Base-by-base conservation (phyloP, 1,140 invertebrate genomes). In the Lucilia sericata region DNA sequence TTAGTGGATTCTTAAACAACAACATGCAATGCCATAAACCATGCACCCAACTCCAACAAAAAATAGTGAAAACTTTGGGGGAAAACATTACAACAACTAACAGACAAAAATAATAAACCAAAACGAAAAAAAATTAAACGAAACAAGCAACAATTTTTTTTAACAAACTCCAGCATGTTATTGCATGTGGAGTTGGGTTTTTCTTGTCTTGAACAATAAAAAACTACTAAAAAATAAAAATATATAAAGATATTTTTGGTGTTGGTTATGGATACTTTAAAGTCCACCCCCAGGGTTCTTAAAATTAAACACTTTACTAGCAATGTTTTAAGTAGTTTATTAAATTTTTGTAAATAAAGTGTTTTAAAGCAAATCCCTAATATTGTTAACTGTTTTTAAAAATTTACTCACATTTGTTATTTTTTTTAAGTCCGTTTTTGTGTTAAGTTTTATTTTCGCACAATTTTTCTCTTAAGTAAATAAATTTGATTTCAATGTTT, bases 401-500 rank as follows among this genome's bases (percentile, higher is more conserved):
- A 34, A 5, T 42, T 42, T 8, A 42, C 5, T 8, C 42, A 42
- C 42, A 42, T 42, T 42, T 42, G 36, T 19, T 78, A 47, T n/a
- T 47, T 10, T 47, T 10, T 4, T 47, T 14, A n/a, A 78, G 42
- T 19, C 17, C 47, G 2, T 78, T 78, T 78, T 78, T 42, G 36
- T 36, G 75, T 78, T 30, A 30, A 30, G 25, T 30, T 30, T 49
- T 49, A 12, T 80, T 49, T 10, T 19, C 3, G 13, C 10, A 42
- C 36, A 76, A 76, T 80, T 25, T 51, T 51, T 80, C 36, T 47
- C 47, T 78, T 74, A 84, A 84, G 42, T 84, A 84, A 80, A 84
- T 84, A 84, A 84, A 84, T 80, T 81, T 81, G 25, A 70, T 81
- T 81, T 84, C 47, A 84, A 84, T 81, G 83, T 60, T 80, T 84